Conservation (phyloP, 1,140 invertebrate species). For the Adoxophyes honmai region DNA sequence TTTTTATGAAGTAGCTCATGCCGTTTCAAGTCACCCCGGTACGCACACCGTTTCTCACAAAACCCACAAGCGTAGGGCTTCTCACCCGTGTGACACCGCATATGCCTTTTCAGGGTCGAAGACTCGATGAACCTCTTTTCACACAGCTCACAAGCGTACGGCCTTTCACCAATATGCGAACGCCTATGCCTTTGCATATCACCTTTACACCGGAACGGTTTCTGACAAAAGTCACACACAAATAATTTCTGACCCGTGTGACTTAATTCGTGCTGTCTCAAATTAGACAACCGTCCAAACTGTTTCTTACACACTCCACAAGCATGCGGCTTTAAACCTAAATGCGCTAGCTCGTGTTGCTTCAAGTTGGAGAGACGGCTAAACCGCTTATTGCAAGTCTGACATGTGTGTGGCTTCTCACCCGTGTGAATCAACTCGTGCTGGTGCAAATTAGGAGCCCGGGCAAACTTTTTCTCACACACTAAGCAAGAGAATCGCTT, state of each 20-base stretch:
- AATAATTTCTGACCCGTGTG: no score
- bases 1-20: not conserved
- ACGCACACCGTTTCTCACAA: conserved; percentile 81
- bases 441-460: not conserved
- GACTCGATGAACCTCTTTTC: conserved; percentile 73
- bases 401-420: not conserved
- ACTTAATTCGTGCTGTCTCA: conserved; percentile 29
- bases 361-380: not conserved
- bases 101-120: conserved; percentile 21
- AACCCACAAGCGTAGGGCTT: conserved; percentile 82
- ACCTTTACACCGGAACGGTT: no score
- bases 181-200: conserved; percentile 14
- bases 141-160: conserved; percentile 85
- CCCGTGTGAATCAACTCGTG: not conserved
- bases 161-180: conserved; percentile 84
- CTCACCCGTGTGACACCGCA: conserved; percentile 24
- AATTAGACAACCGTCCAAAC: conserved; percentile 36
- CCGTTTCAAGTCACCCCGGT: conserved; percentile 27
- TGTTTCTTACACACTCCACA: conserved; percentile 30
- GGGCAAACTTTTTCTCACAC: no score
- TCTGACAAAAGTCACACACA: no score
- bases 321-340: conserved; percentile 27
- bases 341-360: conserved; percentile 52
- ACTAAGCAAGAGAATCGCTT: no score
- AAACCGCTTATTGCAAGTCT: not conserved